Evolutionary conservation across 2,888 invertebrate species (phyloP).

Genomic region (Flexamia atlantica): DNA sequence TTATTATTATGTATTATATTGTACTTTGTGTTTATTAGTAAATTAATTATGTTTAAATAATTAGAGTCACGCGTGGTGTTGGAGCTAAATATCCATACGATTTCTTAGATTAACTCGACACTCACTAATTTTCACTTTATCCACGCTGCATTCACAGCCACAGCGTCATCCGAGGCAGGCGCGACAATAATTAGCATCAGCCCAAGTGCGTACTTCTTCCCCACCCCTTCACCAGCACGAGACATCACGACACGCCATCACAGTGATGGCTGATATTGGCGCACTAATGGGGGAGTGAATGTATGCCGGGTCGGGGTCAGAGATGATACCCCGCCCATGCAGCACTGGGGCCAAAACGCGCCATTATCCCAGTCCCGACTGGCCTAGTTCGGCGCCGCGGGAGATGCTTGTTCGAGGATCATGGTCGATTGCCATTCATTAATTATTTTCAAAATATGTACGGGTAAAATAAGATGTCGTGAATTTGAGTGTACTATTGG

Average conservation of each 20-base stretch:
- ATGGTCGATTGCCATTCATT: no score
- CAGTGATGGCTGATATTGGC: constrained; percentile 7
- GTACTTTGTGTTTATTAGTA: no score
- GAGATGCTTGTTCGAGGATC: no score
- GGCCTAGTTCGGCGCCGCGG: not conserved
- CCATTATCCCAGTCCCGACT: not conserved
- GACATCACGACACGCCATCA: not conserved
- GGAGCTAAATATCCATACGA: no score
- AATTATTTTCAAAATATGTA: no score
- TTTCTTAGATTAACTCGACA: no score
- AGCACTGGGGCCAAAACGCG: not conserved
- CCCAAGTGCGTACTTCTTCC: not conserved
- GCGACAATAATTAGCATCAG: not conserved
- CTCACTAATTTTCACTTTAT: not conserved
- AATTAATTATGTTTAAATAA: no score
- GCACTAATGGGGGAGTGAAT: not conserved
- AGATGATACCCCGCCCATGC: not conserved
- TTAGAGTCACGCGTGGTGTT: no score
- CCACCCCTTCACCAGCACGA: not conserved
- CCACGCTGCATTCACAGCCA: not conserved
- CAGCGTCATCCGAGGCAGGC: not conserved
- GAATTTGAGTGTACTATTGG: no score
- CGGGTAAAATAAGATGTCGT: no score
- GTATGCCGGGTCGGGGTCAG: not conserved
- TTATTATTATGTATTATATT: no score